Evolutionary conservation across 2,113 vertebrate genomes (phyloP), one percentile per base, ranked within the genome.

Genomic region (Ceratotherium simum): DNA sequence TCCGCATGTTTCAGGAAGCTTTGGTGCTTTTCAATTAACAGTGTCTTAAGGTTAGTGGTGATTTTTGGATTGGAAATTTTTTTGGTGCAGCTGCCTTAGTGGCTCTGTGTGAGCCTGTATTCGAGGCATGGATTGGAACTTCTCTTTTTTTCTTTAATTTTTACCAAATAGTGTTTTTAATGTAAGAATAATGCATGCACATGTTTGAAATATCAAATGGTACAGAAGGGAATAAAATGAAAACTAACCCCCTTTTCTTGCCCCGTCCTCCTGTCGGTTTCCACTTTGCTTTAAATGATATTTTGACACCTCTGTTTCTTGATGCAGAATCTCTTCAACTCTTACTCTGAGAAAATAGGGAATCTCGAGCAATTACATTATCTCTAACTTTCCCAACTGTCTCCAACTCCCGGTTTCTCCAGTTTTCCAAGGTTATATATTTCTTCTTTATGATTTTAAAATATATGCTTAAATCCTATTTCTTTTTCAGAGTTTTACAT

Each of bases 31-130:
- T 87, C 54, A 80, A 17, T 51, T 80, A 93, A 84, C 58, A 84
- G 2, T 54, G 39, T 89, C 23, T 64, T 67, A 91, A 25, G 31
- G 16, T n/a, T 54, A 69, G 2, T 69, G 25, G 80, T 69, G 20
- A 86, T 27, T 78, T 97, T 96, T 76, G 51, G 39, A 64, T 73
- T 48, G 56, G 36, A 87, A 82, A 64, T 88, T 10, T 20, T 97
- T 78, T 78, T 54, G 27, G 3, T 78, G 14, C 5, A 78, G 10
- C 5, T 36, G 62, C 27, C 5, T 82, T n/a, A 58, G 25, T 64
- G 20, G 12, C 18, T 93, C 39, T 81, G 6, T 75, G 33, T 88
- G 79, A 79, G 31, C 39, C 14, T 79, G 31, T 54, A 69, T 56
- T 60, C 84, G 31, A 42, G 27, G 27, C 25, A 54, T 3, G 36